Base-by-base conservation (phyloP, 2,797 vertebrate species). In the Oreochromis mossambicus region DNA sequence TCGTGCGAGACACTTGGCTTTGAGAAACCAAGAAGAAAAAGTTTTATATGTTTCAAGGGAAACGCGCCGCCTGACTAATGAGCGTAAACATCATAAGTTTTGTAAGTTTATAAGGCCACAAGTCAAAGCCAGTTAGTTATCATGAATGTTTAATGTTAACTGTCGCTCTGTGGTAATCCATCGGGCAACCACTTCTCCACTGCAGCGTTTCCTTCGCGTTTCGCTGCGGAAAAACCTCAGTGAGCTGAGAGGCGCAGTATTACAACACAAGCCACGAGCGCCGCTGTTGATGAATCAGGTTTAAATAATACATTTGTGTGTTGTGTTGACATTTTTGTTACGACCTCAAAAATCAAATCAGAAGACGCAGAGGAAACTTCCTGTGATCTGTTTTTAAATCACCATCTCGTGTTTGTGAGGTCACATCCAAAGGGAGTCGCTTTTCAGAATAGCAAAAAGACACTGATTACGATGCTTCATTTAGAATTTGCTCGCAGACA, bases 21-120 rank as follows among this genome's bases (percentile, higher is more conserved):
- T 80, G 51, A 90, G 48, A 83, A 78, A 80, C 56, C 87, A 56
- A 90, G 79, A 88, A 83, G 21, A 88, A 89, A 86, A 90, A 88
- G 32, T 58, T 78, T n/a, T 85, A 8, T 14, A 26, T 86, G 46
- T 88, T 85, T 85, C 85, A 63, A 83, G 50, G 83, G 84, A 88
- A 63, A 85, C 61, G 68, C 61, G 17, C 55, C 54, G 79, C 51
- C 75, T 88, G 24, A 87, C 83, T 91, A 63, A 70, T 58, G 51
- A 84, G 77, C 7, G 6, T 66, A 24, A 75, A 75, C 0, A 80
- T 56, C 5, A 2, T 38, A 10, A 19, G 46, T 55, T 4, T 73
- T 77, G 61, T 32, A 4, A 78, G 14, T 61, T 50, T 75, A 19
- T 83, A 51, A 86, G 29, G 51, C 56, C 15, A 48, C 24, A 36